Evolutionary conservation across 1,140 invertebrate genomes (phyloP), one percentile per base, ranked within the genome.

Genomic region (Zaprionus kolodkinae): DNA sequence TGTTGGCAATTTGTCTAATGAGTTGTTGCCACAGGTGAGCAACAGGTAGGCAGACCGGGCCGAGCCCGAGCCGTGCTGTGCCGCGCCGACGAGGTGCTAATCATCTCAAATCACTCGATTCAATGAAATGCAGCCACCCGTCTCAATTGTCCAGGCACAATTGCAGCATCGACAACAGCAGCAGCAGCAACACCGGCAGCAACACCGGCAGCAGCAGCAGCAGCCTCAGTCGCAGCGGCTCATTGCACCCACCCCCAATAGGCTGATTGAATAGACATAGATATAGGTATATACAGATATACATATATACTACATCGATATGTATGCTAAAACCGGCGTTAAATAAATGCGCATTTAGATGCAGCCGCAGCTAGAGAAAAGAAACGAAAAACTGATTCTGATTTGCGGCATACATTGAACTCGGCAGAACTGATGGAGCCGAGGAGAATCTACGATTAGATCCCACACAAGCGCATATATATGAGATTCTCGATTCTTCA

Each of bases 1-100:
- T 56, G 63, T 43, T 30, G 66, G 74, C 85, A 91, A 91, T 91
- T 91, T 91, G 87, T 91, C 87, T 91, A 91, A 91, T 91, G 88
- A 84, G 87, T 82, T 84, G 85, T 89, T 88, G 85, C 85, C 84
- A 89, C 82, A 86, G 62, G 38, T 62, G 54, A 54, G 78, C 78
- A 83, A 81, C 84, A 89, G 68, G 54, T 64, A 54, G 66, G 62
- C 65, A 76, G 48, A 3, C 27, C 6, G 6, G 27, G 1, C 27
- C 62, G 59, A 72, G 76, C n/a, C n/a, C n/a, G n/a, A n/a, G n/a
- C n/a, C n/a, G n/a, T n/a, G n/a, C n/a, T n/a, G n/a, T n/a, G 1
- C 27, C 62, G 59, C 69, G 76, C 74, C 71, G 59, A 68, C 71
- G 66, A 91, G 81, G 82, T 91, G 87, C 81, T 87, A 91, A 90